Evolutionary conservation across 1,140 invertebrate species (phyloP), one percentile per base, ranked within the genome.

Genomic region (Oedothorax gibbosus): DNA sequence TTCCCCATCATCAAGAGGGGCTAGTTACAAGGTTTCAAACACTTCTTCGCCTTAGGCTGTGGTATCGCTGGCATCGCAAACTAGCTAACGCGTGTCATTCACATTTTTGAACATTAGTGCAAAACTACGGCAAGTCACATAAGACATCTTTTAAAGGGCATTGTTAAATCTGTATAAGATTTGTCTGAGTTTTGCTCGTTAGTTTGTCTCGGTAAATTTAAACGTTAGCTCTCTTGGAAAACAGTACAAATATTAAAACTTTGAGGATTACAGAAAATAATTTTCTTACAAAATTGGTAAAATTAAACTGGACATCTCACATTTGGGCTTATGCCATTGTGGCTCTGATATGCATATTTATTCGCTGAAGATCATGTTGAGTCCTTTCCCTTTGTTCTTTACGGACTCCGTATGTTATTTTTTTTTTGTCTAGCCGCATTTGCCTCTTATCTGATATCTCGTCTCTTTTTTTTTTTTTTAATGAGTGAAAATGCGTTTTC

Each of bases 21-120:
- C 73, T 64, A 73, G 54, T 8, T 64, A 66, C 71, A 84, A 66
- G 72, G 71, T 56, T 84, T 72, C 20, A 51, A 76, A 76, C 81
- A 72, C 71, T 84, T 84, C 62, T 66, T 50, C 50, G 80, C 68
- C 69, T n/a, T 20, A 15, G 69, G 80, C 80, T 18, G 20, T 18
- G 64, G 50, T 77, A 49, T 65, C 72, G 51, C 35, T 35, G 35
- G 11, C 15, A 71, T 71, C 69, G 50, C 11, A 71, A 51, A 53
- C 35, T 35, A 35, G 35, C 57, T 15, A 75, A 57, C 72, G 72
- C 72, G 75, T 64, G 75, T 77, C 75, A 77, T 77, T 77, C 35
- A 35, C 35, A 65, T 51, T 49, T 20, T n/a, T 35, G 12, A 15
- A 68, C 65, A 68, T 14, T 35, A 5, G 35, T 35, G 35, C 35